Percentiles rank a stretch among this genome's conserved stretches.
Evolutionary conservation across 2,888 invertebrate genomes (phyloP).

Genomic region (Punctoribates punctum): DNA sequence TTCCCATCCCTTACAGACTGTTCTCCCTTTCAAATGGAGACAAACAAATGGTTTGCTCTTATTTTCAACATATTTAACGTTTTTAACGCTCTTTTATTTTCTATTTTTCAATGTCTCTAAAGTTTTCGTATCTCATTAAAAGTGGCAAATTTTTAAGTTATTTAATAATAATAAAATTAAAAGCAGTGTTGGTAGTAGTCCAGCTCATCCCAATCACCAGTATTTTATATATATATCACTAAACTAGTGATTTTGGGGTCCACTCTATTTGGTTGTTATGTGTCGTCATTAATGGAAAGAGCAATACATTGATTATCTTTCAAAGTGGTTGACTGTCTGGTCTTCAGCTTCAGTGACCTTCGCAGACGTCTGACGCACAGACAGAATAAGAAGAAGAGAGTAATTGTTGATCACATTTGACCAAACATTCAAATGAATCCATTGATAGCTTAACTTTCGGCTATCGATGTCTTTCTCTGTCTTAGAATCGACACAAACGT

Average conservation of each 20-base stretch:
- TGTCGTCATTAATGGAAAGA: neutral
- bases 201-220: no score
- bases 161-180: no score
- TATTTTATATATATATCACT: no score
- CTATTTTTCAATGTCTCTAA: no score
- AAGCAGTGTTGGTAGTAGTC: no score
- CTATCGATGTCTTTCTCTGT: no score
- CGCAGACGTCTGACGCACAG: neutral
- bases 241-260: no score
- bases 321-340: slow-evolving; percentile 16
- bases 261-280: neutral
- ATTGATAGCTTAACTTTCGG: neutral
- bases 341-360: slow-evolving; percentile 17
- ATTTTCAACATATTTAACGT: neutral
- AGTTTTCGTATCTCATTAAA: no score
- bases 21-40: neutral
- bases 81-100: no score
- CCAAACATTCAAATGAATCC: slow-evolving; percentile 7
- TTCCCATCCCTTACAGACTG: neutral
- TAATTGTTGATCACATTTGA: neutral
- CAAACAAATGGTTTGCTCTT: slow-evolving; percentile 11
- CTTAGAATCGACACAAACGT: no score
- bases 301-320: slow-evolving; percentile 2
- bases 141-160: no score
- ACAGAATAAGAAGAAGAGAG: neutral